These are phyloP conservation scores for Hestina assimilis DNA, from an alignment of 1,140 invertebrate genomes.

Conservation along the genomic window DNA sequence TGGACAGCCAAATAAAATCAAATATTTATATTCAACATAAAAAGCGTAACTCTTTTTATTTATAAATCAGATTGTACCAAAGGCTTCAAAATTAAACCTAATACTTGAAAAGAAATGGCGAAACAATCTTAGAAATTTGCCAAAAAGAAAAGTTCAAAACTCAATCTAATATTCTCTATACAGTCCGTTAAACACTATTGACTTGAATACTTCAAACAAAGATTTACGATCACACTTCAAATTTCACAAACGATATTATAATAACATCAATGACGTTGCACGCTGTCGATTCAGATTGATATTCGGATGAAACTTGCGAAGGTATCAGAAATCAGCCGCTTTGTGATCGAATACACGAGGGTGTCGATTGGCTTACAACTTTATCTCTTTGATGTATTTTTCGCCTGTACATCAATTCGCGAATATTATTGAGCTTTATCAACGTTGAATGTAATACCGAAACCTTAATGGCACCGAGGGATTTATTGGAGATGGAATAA, in stretches of 20 bases:
- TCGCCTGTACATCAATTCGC: background rate
- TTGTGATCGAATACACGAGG: slow-evolving; percentile 15
- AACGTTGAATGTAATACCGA: background rate
- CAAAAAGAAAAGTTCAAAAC: background rate
- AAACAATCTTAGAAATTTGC: too few relatives aligned
- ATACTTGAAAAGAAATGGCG: too few relatives aligned
- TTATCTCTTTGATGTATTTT: slow-evolving; percentile 1
- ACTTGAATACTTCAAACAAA: slow-evolving; percentile 8
- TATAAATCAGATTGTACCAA: too few relatives aligned
- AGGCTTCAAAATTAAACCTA: too few relatives aligned
- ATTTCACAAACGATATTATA: slow-evolving; percentile 28
- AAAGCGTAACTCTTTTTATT: too few relatives aligned
- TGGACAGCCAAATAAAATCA: background rate
- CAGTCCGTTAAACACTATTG: background rate
- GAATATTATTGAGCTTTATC: background rate
- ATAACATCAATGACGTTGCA: slow-evolving; percentile 14
- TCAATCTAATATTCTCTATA: background rate
- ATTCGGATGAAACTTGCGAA: slow-evolving; percentile 11
- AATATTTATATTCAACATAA: background rate
- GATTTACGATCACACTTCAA: slow-evolving; percentile 12
- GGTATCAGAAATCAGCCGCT: slow-evolving; percentile 15
- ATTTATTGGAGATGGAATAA: too few relatives aligned
- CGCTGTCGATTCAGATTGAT: slow-evolving; percentile 19
- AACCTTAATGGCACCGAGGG: too few relatives aligned
- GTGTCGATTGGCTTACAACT: slow-evolving; percentile 1